Evolutionary conservation across 2,113 vertebrate species (phyloP).

Genomic region (Urocitellus parryii): DNA sequence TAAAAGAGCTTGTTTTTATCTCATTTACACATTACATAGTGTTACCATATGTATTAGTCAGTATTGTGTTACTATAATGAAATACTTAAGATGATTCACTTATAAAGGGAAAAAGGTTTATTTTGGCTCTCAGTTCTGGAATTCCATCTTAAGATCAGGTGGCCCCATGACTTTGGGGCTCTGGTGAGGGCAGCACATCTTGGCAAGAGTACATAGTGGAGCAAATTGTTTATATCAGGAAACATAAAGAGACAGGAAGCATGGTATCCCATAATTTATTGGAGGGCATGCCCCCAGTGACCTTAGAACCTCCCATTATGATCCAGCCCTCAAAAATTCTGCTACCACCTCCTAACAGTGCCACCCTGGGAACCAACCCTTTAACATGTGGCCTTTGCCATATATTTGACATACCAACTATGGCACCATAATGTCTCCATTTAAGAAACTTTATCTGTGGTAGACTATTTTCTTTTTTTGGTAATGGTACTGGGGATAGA

Average conservation of each 20-base stretch:
- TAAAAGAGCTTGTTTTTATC: slow-evolving; percentile 52
- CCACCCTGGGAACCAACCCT: background rate
- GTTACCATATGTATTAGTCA: background rate
- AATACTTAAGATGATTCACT: too few species aligned
- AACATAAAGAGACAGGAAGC: too few species aligned
- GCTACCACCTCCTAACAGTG: background rate
- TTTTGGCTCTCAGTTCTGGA: background rate
- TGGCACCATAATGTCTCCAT: background rate
- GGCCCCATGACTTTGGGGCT: background rate
- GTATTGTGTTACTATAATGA: background rate
- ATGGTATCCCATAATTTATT: too few species aligned
- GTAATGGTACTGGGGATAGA: too few species aligned
- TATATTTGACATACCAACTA: background rate
- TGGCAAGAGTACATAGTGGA: too few species aligned
- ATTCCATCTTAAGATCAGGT: background rate
- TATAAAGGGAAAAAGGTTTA: too few species aligned
- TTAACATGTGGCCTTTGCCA: background rate
- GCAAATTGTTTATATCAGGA: too few species aligned
- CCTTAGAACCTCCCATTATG: background rate
- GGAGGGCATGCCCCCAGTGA: too few species aligned
- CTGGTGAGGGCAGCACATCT: background rate
- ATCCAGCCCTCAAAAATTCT: background rate
- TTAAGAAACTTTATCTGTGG: background rate
- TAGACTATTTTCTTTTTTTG: background rate
- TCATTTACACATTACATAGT: background rate